phyloP scores from a whole-genome alignment of 2,888 invertebrate species.

The Polydesmus complanatus region DNA sequence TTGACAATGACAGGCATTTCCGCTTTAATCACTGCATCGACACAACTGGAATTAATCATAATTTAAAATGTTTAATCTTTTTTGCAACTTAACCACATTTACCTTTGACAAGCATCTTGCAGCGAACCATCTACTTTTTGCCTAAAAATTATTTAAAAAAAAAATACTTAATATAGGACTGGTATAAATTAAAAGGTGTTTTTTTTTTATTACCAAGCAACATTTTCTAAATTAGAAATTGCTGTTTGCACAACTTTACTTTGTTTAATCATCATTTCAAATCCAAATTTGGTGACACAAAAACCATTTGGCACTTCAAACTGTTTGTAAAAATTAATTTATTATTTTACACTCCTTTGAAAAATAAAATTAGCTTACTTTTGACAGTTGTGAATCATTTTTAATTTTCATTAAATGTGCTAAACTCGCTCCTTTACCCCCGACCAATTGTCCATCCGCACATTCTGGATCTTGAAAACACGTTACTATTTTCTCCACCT shows the following conservation, averaged over 20 bases:
- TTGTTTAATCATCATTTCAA: slow-evolving; percentile 29
- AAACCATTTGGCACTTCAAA: slow-evolving; percentile 55
- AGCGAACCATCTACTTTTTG: slow-evolving; percentile 9
- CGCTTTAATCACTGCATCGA: slow-evolving; percentile 1
- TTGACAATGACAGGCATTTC: neutral
- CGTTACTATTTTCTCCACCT: neutral
- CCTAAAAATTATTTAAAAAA: neutral
- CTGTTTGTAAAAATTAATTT: slow-evolving; percentile 18
- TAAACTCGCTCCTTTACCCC: neutral
- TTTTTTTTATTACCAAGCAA: slow-evolving; percentile 4
- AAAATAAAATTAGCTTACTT: neutral
- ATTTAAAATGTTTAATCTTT: neutral
- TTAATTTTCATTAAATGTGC: neutral
- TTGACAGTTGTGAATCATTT: neutral
- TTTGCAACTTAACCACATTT: neutral
- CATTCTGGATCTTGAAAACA: neutral
- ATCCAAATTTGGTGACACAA: slow-evolving; percentile 49
- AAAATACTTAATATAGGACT: neutral
- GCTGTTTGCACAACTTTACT: neutral
- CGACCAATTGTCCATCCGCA: neutral
- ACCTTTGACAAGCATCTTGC: slow-evolving; percentile 1
- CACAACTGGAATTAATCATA: slow-evolving; percentile 2
- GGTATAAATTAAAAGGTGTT: neutral
- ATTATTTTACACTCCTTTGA: neutral
- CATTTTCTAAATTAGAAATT: neutral